Conservation (phyloP, 2,888 invertebrate species). For the Lasioglossum pauxillum region DNA sequence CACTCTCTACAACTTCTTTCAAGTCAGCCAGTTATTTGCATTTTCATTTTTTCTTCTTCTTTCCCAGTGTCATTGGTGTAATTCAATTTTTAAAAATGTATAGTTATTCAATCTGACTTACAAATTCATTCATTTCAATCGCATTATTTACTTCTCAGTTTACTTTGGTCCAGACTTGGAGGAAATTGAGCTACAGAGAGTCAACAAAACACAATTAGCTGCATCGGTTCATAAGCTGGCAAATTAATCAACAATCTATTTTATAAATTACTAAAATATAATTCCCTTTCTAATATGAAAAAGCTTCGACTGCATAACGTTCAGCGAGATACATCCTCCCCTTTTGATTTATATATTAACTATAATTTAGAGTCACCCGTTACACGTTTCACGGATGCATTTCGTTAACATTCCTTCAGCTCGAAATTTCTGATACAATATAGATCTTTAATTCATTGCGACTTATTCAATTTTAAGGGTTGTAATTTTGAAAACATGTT, state of each 20-base stretch:
- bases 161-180: background rate
- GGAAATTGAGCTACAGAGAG: background rate
- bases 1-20: background rate
- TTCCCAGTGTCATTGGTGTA: background rate
- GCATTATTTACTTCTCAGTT: background rate
- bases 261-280: background rate
- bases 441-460: background rate
- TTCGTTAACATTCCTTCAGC: conserved; percentile 17
- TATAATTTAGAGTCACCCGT: background rate
- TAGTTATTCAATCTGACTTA: too few relatives aligned
- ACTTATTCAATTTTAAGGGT: background rate
- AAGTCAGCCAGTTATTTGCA: background rate
- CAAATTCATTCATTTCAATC: too few relatives aligned
- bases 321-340: background rate
- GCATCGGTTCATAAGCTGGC: background rate
- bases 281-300: background rate
- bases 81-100: background rate
- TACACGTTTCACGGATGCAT: conserved; percentile 1
- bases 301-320: background rate
- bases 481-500: background rate
- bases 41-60: background rate
- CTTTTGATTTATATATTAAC: background rate
- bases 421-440: background rate
- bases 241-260: background rate
- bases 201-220: background rate